These are phyloP conservation scores for Drosophila recens DNA, from an alignment of 2,888 invertebrate species.

Conservation along the genomic window DNA sequence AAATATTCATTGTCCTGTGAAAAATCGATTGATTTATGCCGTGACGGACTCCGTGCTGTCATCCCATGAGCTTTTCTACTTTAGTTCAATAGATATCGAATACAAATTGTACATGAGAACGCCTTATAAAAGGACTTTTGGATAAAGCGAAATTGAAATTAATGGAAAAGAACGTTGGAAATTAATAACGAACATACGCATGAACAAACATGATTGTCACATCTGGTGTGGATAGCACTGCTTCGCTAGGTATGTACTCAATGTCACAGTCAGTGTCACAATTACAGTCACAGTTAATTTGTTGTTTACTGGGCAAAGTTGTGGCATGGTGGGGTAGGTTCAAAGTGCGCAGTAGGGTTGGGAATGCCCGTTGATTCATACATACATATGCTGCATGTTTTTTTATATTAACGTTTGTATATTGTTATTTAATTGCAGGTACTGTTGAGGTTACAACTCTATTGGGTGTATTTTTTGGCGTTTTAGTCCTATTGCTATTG, in stretches of 20 bases:
- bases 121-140: conserved; percentile 3
- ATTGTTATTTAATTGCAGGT: conserved; percentile 73
- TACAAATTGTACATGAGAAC: conserved; percentile 21
- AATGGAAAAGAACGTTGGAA: conserved; percentile 23
- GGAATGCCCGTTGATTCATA: neutral
- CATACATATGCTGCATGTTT: conserved; percentile 9
- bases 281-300: conserved; percentile 26
- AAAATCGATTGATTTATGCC: conserved; percentile 72
- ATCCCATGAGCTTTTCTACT: conserved; percentile 60
- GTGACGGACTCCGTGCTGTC: conserved; percentile 49
- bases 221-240: conserved; percentile 85
- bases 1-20: conserved; percentile 68
- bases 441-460: conserved; percentile 94
- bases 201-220: conserved; percentile 85
- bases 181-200: conserved; percentile 47
- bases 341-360: conserved; percentile 11
- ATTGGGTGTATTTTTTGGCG: conserved; percentile 93
- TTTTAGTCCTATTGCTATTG: conserved; percentile 92
- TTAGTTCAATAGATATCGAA: conserved; percentile 42
- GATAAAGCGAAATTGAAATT: conserved; percentile 13
- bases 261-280: conserved; percentile 55
- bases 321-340: conserved; percentile 30
- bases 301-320: conserved; percentile 28
- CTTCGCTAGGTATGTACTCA: conserved; percentile 83
- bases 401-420: neutral